phyloP scores from a whole-genome alignment of 2,888 invertebrate genomes.

The Lasioglossum zephyrum region DNA sequence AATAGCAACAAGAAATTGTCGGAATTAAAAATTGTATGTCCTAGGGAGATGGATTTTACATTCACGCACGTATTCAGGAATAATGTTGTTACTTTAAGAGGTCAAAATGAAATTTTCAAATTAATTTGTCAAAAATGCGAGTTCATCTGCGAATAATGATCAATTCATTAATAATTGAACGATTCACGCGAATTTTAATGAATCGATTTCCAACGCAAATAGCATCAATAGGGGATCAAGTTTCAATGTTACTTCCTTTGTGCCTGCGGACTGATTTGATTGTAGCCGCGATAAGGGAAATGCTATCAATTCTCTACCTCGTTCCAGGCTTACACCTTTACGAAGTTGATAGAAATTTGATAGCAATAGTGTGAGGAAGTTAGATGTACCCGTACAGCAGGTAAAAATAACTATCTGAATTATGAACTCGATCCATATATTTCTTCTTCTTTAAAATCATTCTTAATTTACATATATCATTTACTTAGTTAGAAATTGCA shows the following conservation, averaged over 20 bases:
- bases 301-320: not conserved
- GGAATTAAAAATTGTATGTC: not conserved
- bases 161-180: not conserved
- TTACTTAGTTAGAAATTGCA: not conserved
- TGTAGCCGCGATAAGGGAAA: slow-evolving; percentile 26
- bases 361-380: not conserved
- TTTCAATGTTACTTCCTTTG: slow-evolving; percentile 19
- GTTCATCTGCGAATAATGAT: not conserved
- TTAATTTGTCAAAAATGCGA: not conserved
- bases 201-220: slow-evolving; percentile 5
- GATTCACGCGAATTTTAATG: not conserved
- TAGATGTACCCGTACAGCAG: not conserved
- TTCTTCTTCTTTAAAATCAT: not conserved
- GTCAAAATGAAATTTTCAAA: not conserved
- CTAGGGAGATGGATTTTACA: not conserved
- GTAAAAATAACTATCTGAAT: not conserved
- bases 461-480: not conserved
- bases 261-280: slow-evolving; percentile 29
- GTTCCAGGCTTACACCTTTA: slow-evolving; percentile 6
- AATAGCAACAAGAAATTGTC: not conserved
- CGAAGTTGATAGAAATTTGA: slow-evolving; percentile 9
- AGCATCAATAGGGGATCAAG: slow-evolving; percentile 1
- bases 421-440: not conserved
- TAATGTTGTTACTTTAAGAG: not conserved
- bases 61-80: too few species aligned